Evolutionary conservation across 2,888 invertebrate genomes (phyloP), one percentile per base, ranked within the genome.

Genomic region (Ophion costatus): DNA sequence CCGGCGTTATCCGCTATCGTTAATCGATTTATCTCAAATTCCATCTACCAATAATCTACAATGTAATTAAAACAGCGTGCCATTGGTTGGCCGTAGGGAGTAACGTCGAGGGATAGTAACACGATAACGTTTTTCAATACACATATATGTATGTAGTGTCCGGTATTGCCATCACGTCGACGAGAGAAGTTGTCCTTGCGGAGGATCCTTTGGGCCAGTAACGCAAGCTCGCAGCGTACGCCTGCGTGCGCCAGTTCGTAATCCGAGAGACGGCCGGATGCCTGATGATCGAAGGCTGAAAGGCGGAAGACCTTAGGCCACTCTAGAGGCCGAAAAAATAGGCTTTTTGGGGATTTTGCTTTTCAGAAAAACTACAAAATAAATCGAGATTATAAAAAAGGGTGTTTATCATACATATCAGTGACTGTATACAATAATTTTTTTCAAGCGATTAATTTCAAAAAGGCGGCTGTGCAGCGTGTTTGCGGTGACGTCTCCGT

Each of bases 21-120:
- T 57, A 38, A 59, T 38, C 59, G n/a, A 61, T 73, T 57, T 57
- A 14, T 24, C 14, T 11, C 11, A 61, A 73, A 73, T 73, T 38
- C 33, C 38, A 73, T 17, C 14, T 11, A 57, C 33, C 57, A 22
- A 29, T 20, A 73, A 56, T 73, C 33, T 20, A 14, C 17, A n/a
- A 33, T 57, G 17, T 29, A 71, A 71, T 42, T 56, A 69, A 33
- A 69, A 70, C 9, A 20, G 51, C 51, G 51, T 2, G 51, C 17
- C 17, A 51, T 51, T 17, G 51, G 51, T 14, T 51, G 14, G 51
- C 51, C 17, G 51, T 5, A 51, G 2, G 17, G 5, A 51, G 11
- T 14, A 51, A 14, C 51, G 4, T 51, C 11, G 14, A 51, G 51
- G 51, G 2, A 51, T 17, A 14, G 3, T 51, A 14, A 51, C 51